Conservation (phyloP, 2,113 vertebrate species). For the Hystrix brachyura region DNA sequence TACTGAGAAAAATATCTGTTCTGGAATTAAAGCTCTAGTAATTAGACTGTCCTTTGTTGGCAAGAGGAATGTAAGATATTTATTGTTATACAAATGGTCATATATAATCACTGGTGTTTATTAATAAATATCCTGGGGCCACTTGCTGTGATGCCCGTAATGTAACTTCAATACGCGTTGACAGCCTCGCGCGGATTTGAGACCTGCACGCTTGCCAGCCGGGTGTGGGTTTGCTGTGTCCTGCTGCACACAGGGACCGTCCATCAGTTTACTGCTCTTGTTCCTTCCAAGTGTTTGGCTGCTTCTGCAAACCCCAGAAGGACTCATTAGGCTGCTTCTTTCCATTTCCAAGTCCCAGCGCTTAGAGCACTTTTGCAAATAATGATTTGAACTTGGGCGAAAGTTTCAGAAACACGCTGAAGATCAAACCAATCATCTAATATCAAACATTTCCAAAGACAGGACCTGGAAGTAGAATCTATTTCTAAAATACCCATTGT, state of each 20-base stretch:
- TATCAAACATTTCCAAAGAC: conserved; percentile 59
- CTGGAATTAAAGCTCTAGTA: conserved; percentile 65
- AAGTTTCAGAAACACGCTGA: conserved; percentile 70
- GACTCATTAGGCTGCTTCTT: conserved; percentile 81
- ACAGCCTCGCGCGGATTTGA: conserved; percentile 65
- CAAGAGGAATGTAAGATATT: background rate
- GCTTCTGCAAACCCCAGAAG: conserved; percentile 84
- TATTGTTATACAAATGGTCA: conserved; percentile 65
- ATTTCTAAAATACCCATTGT: conserved; percentile 51
- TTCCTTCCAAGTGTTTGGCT: conserved; percentile 84
- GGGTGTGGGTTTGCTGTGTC: conserved; percentile 33
- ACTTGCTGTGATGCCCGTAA: conserved; percentile 7
- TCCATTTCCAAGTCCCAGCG: conserved; percentile 64
- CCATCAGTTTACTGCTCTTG: conserved; percentile 69
- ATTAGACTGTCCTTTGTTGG: conserved; percentile 70
- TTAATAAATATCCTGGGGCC: conserved; percentile 73
- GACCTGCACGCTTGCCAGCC: conserved; percentile 28
- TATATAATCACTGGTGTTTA: conserved; percentile 41
- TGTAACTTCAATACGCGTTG: conserved; percentile 36
- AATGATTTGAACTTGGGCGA: conserved; percentile 77
- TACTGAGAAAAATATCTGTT: conserved; percentile 60
- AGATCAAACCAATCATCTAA: conserved; percentile 77
- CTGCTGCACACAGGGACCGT: conserved; percentile 56
- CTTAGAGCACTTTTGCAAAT: conserved; percentile 78
- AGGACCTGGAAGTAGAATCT: conserved; percentile 65